Evolutionary conservation across 1,140 invertebrate genomes (phyloP).

Genomic region (Leptinotarsa undecemlineata): DNA sequence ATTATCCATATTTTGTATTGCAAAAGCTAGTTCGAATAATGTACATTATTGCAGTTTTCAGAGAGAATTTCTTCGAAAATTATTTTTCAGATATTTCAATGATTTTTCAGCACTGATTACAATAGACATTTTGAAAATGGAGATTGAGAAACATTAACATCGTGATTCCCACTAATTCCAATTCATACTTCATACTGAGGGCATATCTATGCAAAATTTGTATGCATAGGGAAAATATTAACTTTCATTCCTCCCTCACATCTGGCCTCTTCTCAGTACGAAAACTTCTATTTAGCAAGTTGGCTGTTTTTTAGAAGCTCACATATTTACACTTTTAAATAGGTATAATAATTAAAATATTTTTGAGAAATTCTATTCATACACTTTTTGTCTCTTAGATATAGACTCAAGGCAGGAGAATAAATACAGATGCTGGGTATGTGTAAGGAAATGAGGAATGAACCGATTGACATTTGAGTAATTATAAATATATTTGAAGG

Average conservation of each 20-base stretch:
- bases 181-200: not conserved
- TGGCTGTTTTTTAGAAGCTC: not conserved
- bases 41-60: constrained; percentile 30
- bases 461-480: too few species aligned
- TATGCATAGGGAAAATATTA: not conserved
- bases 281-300: not conserved
- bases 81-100: not conserved
- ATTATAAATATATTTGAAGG: too few species aligned
- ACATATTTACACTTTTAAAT: constrained; percentile 17
- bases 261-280: not conserved
- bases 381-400: constrained; percentile 10
- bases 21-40: constrained; percentile 35
- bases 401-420: constrained; percentile 15
- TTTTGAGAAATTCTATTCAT: constrained; percentile 15
- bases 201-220: not conserved
- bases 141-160: too few species aligned
- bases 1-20: constrained; percentile 28
- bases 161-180: too few species aligned
- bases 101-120: not conserved
- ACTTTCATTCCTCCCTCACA: not conserved
- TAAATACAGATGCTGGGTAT: constrained; percentile 23
- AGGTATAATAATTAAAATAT: constrained; percentile 17
- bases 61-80: constrained; percentile 3
- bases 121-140: not conserved
- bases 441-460: not conserved